Evolutionary conservation across 2,113 vertebrate genomes (phyloP), one percentile per base, ranked within the genome.

Genomic region (Thunnus thynnus): DNA sequence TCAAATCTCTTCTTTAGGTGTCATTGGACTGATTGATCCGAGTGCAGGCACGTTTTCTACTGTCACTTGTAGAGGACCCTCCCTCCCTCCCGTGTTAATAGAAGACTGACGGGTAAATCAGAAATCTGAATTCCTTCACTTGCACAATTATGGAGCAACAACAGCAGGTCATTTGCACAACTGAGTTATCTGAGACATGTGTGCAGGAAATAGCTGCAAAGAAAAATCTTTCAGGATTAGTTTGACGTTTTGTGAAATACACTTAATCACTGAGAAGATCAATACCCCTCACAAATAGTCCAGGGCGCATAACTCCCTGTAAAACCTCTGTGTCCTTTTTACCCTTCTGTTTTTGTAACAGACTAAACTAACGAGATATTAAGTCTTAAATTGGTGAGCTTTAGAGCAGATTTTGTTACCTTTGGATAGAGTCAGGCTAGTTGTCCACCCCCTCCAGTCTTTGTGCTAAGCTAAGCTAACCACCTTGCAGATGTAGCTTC

Each of bases 91-190:
- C 9, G 1, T 72, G 83, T 88, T 90, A 89, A 83, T 71, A 64
- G 57, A 75, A 62, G 46, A 67, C 68, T 44, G 62, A 82, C 0
- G 17, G 16, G 27, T 44, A 55, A 86, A 89, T 61, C 30, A 85
- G 56, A 81, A 76, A 69, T 30, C 61, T 52, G 5, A 76, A 55
- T 62, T 85, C 36, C 76, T 76, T 77, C 76, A 85, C 85, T 91
- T 89, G 90, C 72, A 88, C 83, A 86, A 48, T 48, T 20, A 68
- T 41, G 27, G 4, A 62, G 48, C 1, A 16, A 60, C 76, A 69
- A 73, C 54, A 73, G 83, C 66, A 44, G 56, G 66, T 63, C 41
- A 41, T 74, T 55, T 17, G 32, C 65, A 84, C 72, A 75, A 57
- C 25, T 44, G 46, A 58, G 30, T 76, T 83, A 80, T 89, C 76